A percentile compares a stretch with the other conserved stretches of the same genome.
phyloP scores from a whole-genome alignment of 2,797 vertebrate genomes.

The Taenioides sp. region DNA sequence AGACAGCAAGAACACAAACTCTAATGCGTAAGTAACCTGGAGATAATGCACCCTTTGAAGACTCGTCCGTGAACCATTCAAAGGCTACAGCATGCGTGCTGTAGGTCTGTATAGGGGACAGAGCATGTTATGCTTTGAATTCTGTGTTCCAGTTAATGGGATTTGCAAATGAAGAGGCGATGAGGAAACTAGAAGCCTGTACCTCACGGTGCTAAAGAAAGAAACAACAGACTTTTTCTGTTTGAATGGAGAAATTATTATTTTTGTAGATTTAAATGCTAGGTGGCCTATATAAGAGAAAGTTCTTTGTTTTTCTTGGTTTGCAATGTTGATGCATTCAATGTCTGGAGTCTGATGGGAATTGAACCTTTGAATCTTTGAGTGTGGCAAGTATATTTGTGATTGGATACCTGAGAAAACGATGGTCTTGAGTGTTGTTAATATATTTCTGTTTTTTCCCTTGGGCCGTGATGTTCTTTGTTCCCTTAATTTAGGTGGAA shows the following conservation, averaged over 20 bases:
- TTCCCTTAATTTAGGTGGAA: too few relatives aligned
- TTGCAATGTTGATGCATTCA: too few relatives aligned
- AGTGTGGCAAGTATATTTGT: too few relatives aligned
- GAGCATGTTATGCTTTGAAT: slow-evolving; percentile 21
- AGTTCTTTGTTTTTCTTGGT: too few relatives aligned
- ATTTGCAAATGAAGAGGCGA: not conserved
- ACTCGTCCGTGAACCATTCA: not conserved
- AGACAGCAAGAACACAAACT: slow-evolving; percentile 12
- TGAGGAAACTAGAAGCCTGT: not conserved
- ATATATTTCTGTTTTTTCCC: too few relatives aligned
- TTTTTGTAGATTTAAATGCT: too few relatives aligned
- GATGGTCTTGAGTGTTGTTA: too few relatives aligned
- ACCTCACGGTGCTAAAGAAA: not conserved
- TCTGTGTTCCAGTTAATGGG: slow-evolving; percentile 5
- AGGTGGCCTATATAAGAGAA: too few relatives aligned
- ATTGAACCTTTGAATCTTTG: too few relatives aligned
- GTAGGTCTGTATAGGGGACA: slow-evolving; percentile 16
- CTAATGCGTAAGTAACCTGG: slow-evolving; percentile 11
- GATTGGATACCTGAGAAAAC: too few relatives aligned
- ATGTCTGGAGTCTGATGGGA: too few relatives aligned
- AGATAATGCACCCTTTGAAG: slow-evolving; percentile 22
- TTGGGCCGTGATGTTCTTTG: too few relatives aligned
- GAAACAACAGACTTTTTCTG: not conserved
- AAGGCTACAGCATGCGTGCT: not conserved
- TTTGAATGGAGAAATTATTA: not conserved